These are phyloP conservation scores for Macrotus californicus DNA, from an alignment of 2,113 vertebrate genomes.

Conservation along the genomic window DNA sequence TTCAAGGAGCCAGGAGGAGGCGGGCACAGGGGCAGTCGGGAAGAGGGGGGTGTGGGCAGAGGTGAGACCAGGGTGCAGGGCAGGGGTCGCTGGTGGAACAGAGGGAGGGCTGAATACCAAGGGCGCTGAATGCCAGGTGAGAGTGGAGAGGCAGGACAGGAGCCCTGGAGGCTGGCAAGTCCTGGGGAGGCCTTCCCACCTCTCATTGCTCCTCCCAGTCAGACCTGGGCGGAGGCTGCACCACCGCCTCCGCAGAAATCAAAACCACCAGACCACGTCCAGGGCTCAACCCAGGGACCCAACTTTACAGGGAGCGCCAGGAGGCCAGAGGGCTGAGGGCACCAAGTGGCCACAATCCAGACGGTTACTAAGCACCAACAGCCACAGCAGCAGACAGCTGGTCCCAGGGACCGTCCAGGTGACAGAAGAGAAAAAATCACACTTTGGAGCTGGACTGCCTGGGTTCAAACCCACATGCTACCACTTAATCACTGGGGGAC, in stretches of 20 bases:
- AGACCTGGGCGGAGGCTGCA: too few relatives aligned
- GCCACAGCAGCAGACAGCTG: not conserved
- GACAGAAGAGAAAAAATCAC: not conserved
- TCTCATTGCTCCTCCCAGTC: not conserved
- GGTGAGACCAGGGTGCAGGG: not conserved
- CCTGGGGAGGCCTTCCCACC: not conserved
- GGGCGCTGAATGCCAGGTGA: fast-evolving
- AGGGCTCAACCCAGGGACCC: not conserved
- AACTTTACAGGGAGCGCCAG: not conserved
- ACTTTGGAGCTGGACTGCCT: not conserved
- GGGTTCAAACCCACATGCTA: not conserved
- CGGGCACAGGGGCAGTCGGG: not conserved
- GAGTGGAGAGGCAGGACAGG: not conserved
- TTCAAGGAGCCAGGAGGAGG: not conserved
- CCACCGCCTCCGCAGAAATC: not conserved
- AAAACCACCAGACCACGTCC: not conserved
- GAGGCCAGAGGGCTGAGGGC: not conserved
- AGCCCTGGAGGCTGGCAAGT: not conserved
- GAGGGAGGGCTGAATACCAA: too few relatives aligned
- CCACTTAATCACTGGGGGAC: not conserved
- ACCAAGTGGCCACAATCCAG: not conserved
- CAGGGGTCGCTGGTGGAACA: fast-evolving
- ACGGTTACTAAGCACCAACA: not conserved
- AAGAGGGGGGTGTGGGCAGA: not conserved
- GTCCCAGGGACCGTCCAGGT: fast-evolving